These are phyloP conservation scores for Saxicola maurus DNA, from an alignment of 2,797 vertebrate species.

Conservation along the genomic window DNA sequence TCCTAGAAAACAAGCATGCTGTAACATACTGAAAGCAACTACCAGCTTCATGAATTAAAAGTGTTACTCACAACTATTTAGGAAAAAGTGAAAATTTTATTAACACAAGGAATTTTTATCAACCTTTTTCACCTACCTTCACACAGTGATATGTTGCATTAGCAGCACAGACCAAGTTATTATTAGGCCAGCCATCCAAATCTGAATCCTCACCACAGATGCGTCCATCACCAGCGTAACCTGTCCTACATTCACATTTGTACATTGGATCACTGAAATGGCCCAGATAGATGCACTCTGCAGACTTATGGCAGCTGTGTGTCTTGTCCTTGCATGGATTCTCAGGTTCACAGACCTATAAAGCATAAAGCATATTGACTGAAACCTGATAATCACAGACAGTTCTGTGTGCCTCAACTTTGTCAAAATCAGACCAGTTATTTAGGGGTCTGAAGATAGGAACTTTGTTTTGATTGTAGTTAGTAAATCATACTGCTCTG, in stretches of 20 bases:
- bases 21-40: background rate
- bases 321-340: constrained; percentile 94
- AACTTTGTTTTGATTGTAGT: background rate
- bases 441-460: background rate
- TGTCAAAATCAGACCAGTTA: background rate
- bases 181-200: constrained; percentile 98
- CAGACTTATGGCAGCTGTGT: constrained; percentile 89
- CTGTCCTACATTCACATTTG: constrained; percentile 94
- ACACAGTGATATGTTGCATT: constrained; percentile 92
- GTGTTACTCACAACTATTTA: background rate
- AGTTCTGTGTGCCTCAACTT: background rate
- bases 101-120: background rate
- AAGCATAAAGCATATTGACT: background rate
- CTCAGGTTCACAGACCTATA: constrained; percentile 91
- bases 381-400: background rate
- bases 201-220: constrained; percentile 97
- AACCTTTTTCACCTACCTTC: constrained; percentile 75
- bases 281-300: constrained; percentile 91
- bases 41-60: background rate
- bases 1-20: background rate
- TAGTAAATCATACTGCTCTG: background rate
- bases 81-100: background rate
- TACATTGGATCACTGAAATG: constrained; percentile 97
- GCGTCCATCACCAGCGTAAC: constrained; percentile 93
- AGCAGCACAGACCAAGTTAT: constrained; percentile 88